Evolutionary conservation across 92 coral and sea anemone genomes (phyloP).

Genomic region (Epizoanthus ramosus): DNA sequence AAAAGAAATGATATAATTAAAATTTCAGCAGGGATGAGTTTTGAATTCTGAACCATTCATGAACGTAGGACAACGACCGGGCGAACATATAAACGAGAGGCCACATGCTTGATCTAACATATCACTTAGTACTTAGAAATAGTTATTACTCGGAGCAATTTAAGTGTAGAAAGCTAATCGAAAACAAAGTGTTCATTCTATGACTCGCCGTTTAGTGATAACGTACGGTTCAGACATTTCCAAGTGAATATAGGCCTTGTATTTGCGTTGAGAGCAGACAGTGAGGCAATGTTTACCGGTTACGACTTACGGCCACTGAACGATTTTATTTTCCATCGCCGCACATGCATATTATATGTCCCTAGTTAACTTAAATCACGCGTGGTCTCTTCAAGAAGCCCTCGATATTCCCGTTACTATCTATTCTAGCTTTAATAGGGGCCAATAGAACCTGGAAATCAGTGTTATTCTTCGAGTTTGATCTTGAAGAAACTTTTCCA

Average conservation of each 20-base stretch:
- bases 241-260: conserved; percentile 46
- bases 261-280: conserved; percentile 50
- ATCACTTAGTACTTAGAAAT: background rate
- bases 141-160: background rate
- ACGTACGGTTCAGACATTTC: conserved; percentile 7
- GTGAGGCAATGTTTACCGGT: conserved; percentile 51
- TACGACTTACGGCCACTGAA: background rate
- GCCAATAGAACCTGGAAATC: background rate
- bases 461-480: background rate
- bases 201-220: background rate
- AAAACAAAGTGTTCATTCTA: conserved; percentile 31
- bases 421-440: background rate
- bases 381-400: background rate
- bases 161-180: conserved; percentile 10
- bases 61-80: no score
- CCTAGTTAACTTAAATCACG: background rate
- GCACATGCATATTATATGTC: conserved; percentile 26
- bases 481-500: conserved; percentile 26
- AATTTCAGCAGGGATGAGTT: background rate
- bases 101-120: background rate
- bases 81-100: no score
- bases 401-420: background rate
- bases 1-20: background rate
- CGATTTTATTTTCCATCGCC: background rate
- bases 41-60: background rate